Conservation (phyloP, 2,797 vertebrate genomes). For the Thalassophryne amazonica region DNA sequence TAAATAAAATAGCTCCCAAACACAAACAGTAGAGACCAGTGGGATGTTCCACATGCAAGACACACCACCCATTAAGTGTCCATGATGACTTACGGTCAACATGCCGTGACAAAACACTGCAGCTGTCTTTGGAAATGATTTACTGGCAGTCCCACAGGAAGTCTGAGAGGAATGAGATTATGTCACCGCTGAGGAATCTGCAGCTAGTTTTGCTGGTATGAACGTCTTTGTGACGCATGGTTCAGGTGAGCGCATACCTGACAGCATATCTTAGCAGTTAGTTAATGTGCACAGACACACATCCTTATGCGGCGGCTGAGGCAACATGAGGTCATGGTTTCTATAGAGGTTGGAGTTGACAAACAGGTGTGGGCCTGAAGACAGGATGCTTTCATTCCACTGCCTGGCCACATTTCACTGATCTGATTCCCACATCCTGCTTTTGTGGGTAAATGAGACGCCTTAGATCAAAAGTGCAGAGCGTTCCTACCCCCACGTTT, state of each 20-base stretch:
- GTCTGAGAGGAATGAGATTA: constrained; percentile 8
- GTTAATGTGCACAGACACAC: neutral
- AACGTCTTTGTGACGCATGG: constrained; percentile 1
- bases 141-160: neutral
- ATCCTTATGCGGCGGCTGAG: neutral
- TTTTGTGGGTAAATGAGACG: constrained; percentile 1
- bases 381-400: neutral
- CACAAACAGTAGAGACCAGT: constrained; percentile 47
- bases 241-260: constrained; percentile 61
- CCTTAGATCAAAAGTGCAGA: too few relatives aligned
- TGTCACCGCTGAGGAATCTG: constrained; percentile 22
- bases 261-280: constrained; percentile 16
- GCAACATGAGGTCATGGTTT: neutral
- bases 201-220: constrained; percentile 23
- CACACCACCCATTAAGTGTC: neutral
- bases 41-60: constrained; percentile 41
- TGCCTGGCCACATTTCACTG: constrained; percentile 3
- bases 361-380: neutral
- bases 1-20: constrained; percentile 56
- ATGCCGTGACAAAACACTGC: neutral
- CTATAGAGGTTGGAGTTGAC: neutral
- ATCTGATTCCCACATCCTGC: constrained; percentile 33
- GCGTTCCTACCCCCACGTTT: too few relatives aligned
- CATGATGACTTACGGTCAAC: neutral
- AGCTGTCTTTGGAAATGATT: neutral